Base-by-base conservation (phyloP, 53 echinoderm and acorn worm genomes). In the Paelopatides confundens region DNA sequence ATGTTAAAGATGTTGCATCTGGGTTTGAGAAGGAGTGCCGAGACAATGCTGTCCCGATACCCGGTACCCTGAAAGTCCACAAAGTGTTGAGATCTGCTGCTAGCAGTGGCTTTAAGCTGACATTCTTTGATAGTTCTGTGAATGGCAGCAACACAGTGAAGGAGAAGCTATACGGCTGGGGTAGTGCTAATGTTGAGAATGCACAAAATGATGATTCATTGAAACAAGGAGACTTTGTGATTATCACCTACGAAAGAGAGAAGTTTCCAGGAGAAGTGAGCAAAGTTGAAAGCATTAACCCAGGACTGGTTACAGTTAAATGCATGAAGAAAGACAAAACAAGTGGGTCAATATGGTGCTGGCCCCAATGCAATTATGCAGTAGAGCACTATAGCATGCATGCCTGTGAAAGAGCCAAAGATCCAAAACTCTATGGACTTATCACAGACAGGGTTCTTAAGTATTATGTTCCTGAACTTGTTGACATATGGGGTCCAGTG, bases 201-300 rank as follows among this genome's bases (percentile, higher is more conserved):
- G 9, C 43, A 43, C 9, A 43, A 12, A 43, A 43, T 12, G 43
- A 12, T 43, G 12, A 3, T 43, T 1, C 8, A 3, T 12, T 43
- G 43, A 43, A 43, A 43, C 9, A 10, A 12, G 43, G 11, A 43
- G 43, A 43, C 43, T 43, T 43, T 43, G 43, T 43, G 43, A 40
- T 40, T 7, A 43, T 43, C 43, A 43, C 43, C 11, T 43, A 43
- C 11, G 40, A 10, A 0, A 1, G 1, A 2, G 47, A 37, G 37
- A 74, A 39, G 40, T 40, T 74, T 74, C 37, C 76, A 74, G 76
- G 37, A 14, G 76, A 74, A 74, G 76, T 74, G 4, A 74, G 76
- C 76, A 74, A 74, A 35, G 37, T 38, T 3, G 40, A 38, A 40
- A 2, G 76, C 40, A n/a, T 76, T 4, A 40, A 76, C 31, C 76